Percentiles rank a stretch among this genome's conserved stretches.
Conservation (phyloP, 2,113 vertebrate genomes). For the crab-eating macaque (Macaca fascicularis) region T2T-MFA8v1.1 NC_088375.1:228365501-228366000, state of each 20-base stretch:
- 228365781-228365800: background rate
- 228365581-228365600: background rate
- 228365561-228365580: background rate
- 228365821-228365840: background rate
- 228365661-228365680: background rate
- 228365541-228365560: background rate
- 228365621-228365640: background rate
- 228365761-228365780: fast-evolving
- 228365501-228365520: background rate
- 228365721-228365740: background rate
- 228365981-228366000: background rate
- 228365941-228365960: background rate
- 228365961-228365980: background rate
- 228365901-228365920: background rate
- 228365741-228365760: background rate
- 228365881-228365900: background rate
- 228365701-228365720: too few relatives aligned
- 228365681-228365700: background rate
- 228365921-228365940: too few relatives aligned
- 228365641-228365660: background rate
- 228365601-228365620: background rate
- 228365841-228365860: background rate
- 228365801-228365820: background rate
- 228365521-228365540: background rate
- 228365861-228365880: background rate